These are phyloP conservation scores for Clamator glandarius DNA, from an alignment of 2,797 vertebrate species.

Conservation along the genomic window DNA sequence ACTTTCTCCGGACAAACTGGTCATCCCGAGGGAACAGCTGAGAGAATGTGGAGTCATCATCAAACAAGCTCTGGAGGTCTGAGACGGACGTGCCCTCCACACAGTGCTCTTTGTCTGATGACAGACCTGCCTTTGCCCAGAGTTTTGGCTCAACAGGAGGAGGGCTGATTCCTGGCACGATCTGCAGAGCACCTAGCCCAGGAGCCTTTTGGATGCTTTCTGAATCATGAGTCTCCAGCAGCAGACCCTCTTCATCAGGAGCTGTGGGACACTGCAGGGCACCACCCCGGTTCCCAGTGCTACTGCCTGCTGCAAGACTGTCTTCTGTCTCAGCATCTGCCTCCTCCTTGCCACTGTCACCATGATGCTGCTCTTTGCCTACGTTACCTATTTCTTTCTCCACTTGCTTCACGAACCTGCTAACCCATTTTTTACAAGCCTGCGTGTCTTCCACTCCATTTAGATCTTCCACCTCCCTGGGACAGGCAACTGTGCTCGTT, in stretches of 20 bases:
- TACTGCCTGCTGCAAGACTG: neutral
- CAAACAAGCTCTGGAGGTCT: conserved; percentile 82
- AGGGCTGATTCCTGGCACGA: neutral
- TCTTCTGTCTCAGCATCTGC: neutral
- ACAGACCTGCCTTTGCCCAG: neutral
- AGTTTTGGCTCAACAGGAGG: neutral
- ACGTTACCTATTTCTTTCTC: conserved; percentile 37
- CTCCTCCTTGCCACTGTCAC: neutral
- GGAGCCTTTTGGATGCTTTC: neutral
- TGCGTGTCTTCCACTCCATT: neutral
- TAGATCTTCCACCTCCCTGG: neutral
- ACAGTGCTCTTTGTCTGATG: neutral
- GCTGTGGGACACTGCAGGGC: neutral
- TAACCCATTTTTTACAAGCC: conserved; percentile 33
- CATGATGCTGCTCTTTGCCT: conserved; percentile 33
- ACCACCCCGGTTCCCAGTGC: accelerated
- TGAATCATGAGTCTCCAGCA: neutral
- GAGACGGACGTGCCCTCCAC: neutral
- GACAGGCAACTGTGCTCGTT: accelerated
- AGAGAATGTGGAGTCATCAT: conserved; percentile 89
- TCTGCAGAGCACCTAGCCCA: neutral
- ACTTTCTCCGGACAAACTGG: conserved; percentile 87
- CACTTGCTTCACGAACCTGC: conserved; percentile 5
- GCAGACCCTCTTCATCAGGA: neutral
- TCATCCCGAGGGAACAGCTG: conserved; percentile 90